phyloP scores from a whole-genome alignment of 2,797 vertebrate species.

The Lemur catta region DNA sequence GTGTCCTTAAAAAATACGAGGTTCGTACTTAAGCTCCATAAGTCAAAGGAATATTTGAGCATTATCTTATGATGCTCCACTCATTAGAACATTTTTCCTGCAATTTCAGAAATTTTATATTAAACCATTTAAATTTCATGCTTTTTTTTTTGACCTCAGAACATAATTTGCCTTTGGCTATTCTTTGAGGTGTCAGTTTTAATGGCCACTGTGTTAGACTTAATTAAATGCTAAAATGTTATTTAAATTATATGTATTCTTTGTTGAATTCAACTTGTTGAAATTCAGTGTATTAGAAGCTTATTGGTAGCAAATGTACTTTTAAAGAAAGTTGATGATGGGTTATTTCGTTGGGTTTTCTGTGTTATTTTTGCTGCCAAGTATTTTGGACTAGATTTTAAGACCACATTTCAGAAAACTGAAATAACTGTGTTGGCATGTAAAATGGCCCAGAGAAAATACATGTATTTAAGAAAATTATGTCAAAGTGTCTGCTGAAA shows the following conservation, averaged over 20 bases:
- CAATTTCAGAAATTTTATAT: conserved; percentile 76
- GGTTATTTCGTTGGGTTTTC: conserved; percentile 73
- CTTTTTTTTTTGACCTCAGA: conserved; percentile 71
- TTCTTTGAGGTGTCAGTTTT: conserved; percentile 73
- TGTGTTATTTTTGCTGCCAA: conserved; percentile 73
- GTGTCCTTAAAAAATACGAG: neutral
- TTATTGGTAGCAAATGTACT: conserved; percentile 71
- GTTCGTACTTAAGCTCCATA: neutral
- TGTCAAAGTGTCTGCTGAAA: neutral
- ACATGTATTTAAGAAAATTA: conserved; percentile 28
- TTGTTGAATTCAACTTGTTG: conserved; percentile 70
- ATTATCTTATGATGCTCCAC: conserved; percentile 44
- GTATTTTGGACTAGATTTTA: conserved; percentile 71
- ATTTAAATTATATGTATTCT: conserved; percentile 74
- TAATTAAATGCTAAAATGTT: conserved; percentile 78
- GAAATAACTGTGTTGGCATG: conserved; percentile 23
- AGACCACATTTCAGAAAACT: conserved; percentile 35
- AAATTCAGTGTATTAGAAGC: conserved; percentile 69
- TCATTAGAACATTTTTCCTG: conserved; percentile 64
- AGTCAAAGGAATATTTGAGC: conserved; percentile 55
- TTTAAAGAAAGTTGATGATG: conserved; percentile 74
- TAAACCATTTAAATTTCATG: conserved; percentile 75
- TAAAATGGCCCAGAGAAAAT: conserved; percentile 39
- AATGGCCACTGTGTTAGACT: conserved; percentile 70
- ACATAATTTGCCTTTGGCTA: conserved; percentile 77